Conservation (phyloP, 2,888 invertebrate species). For the Polymixis lichenea region DNA sequence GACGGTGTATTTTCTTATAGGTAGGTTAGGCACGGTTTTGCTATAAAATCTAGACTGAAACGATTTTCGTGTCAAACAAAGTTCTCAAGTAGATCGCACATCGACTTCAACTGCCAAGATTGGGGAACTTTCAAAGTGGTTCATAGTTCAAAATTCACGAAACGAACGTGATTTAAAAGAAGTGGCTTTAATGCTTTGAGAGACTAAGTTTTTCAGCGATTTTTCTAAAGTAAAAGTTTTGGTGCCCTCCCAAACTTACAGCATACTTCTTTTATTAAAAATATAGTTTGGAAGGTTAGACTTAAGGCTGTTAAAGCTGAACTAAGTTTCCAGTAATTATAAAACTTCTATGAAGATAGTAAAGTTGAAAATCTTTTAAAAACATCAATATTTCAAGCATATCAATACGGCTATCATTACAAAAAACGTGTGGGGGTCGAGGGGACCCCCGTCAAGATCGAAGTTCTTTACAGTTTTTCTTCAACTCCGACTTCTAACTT, state of each 20-base stretch:
- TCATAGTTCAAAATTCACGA: conserved; percentile 50
- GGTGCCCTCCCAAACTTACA: background rate
- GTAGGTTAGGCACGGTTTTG: background rate
- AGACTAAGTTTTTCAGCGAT: background rate
- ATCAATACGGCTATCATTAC: no score
- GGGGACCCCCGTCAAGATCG: no score
- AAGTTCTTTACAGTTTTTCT: no score
- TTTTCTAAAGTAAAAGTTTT: conserved; percentile 1
- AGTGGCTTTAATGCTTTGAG: conserved; percentile 20
- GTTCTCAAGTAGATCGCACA: conserved; percentile 69
- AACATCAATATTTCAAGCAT: no score
- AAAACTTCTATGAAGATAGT: background rate
- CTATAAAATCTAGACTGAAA: conserved; percentile 67
- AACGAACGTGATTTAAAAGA: conserved; percentile 32
- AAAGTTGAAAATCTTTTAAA: no score
- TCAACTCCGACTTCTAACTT: no score
- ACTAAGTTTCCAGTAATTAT: background rate
- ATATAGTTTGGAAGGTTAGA: background rate
- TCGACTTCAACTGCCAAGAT: conserved; percentile 62
- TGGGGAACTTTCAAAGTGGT: conserved; percentile 60
- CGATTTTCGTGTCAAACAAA: conserved; percentile 76
- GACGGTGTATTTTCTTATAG: background rate
- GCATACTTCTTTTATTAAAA: conserved; percentile 5
- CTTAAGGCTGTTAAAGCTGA: background rate
- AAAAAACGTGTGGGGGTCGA: no score